A percentile compares a stretch with the other conserved stretches of the same genome.
These are phyloP conservation scores for Anseranas semipalmata DNA, from an alignment of 2,113 vertebrate species.

Conservation along the genomic window DNA sequence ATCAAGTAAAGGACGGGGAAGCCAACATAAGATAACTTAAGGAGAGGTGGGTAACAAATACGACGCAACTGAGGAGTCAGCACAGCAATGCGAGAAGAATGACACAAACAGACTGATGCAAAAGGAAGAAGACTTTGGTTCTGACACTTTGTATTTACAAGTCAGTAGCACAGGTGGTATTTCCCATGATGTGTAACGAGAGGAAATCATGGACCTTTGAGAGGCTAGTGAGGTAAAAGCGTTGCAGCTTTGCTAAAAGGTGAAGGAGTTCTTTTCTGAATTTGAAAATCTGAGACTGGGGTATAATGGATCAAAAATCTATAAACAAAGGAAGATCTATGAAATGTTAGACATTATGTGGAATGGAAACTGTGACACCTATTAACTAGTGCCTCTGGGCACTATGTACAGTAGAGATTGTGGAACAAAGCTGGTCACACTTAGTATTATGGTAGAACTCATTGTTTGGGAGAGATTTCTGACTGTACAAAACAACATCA, in stretches of 20 bases:
- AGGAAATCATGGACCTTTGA: neutral
- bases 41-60: neutral
- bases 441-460: neutral
- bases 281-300: neutral
- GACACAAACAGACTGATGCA: neutral
- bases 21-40: neutral
- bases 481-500: neutral
- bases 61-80: neutral
- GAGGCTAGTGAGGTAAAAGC: neutral
- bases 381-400: neutral
- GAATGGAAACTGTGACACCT: neutral
- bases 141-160: neutral
- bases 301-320: neutral
- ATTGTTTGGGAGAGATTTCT: neutral
- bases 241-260: neutral
- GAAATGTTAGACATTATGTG: neutral
- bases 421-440: neutral
- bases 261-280: neutral
- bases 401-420: rapidly evolving
- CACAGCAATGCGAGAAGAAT: neutral
- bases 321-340: neutral
- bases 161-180: neutral
- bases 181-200: neutral
- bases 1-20: neutral
- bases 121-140: neutral